Conservation (phyloP, 2,113 vertebrate species). For the Camelus bactrianus region DNA sequence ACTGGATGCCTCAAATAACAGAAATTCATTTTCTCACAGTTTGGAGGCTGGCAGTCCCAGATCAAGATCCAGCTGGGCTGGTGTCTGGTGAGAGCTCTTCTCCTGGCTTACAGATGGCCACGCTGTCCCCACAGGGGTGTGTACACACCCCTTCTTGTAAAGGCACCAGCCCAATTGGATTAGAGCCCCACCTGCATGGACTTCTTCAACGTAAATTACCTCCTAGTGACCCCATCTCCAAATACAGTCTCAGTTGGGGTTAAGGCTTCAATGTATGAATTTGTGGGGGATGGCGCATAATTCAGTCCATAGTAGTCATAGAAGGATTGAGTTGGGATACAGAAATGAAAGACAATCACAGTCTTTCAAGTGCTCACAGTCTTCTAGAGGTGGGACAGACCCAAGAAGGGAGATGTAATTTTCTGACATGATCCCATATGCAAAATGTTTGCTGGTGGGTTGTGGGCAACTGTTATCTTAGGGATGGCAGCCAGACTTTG, state of each 20-base stretch:
- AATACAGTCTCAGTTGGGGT: neutral
- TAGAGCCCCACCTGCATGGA: neutral
- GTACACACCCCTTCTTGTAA: neutral
- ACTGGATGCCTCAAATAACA: neutral
- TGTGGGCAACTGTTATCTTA: neutral
- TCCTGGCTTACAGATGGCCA: neutral
- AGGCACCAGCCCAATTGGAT: fast-evolving
- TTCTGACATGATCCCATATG: neutral
- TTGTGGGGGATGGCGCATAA: neutral
- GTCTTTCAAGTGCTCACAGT: neutral
- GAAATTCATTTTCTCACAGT: neutral
- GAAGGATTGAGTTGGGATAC: neutral
- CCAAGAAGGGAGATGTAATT: neutral
- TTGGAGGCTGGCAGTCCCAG: neutral
- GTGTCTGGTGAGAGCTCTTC: neutral
- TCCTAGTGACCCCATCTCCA: neutral
- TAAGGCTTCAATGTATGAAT: neutral
- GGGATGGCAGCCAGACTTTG: neutral
- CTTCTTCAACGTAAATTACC: neutral
- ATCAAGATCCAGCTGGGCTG: neutral
- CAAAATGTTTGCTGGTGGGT: neutral
- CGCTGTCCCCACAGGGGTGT: neutral
- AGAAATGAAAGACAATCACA: neutral
- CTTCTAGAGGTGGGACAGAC: neutral
- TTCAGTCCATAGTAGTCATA: neutral